These are phyloP conservation scores for Eueides isabella DNA, from an alignment of 1,140 invertebrate species.

Conservation along the genomic window DNA sequence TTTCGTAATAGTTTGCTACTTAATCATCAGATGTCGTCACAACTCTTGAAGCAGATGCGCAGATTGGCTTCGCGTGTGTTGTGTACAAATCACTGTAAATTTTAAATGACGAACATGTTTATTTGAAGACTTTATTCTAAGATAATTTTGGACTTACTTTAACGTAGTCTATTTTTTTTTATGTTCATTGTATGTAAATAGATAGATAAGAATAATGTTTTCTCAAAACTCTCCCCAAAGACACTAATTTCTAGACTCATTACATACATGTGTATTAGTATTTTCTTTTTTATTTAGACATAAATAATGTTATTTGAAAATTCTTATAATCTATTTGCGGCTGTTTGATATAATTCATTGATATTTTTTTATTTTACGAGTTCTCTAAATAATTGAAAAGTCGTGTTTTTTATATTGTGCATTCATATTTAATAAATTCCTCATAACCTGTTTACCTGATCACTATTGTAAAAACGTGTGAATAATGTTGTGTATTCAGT, in stretches of 20 bases:
- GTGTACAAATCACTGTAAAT: not conserved
- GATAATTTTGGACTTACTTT: not conserved
- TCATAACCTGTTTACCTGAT: not conserved
- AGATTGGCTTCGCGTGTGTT: slow-evolving; percentile 18
- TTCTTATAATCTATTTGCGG: no score
- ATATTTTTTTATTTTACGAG: not conserved
- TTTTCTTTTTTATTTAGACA: no score
- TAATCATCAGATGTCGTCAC: slow-evolving; percentile 26
- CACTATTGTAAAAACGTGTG: not conserved
- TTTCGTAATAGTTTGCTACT: slow-evolving; percentile 28
- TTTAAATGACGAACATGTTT: not conserved
- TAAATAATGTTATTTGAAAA: no score
- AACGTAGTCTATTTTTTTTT: not conserved
- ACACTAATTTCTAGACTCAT: no score
- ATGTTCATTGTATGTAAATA: not conserved
- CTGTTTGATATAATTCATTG: not conserved
- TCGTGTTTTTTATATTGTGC: slow-evolving; percentile 5
- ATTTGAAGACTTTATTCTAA: not conserved
- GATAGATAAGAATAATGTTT: not conserved
- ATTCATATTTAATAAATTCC: not conserved
- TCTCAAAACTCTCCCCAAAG: no score
- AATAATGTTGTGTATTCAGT: not conserved
- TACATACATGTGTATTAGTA: no score
- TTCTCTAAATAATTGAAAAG: not conserved
- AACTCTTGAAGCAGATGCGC: slow-evolving; percentile 19